Conservation (phyloP, 2,113 vertebrate genomes). For the Coturnix japonica region DNA sequence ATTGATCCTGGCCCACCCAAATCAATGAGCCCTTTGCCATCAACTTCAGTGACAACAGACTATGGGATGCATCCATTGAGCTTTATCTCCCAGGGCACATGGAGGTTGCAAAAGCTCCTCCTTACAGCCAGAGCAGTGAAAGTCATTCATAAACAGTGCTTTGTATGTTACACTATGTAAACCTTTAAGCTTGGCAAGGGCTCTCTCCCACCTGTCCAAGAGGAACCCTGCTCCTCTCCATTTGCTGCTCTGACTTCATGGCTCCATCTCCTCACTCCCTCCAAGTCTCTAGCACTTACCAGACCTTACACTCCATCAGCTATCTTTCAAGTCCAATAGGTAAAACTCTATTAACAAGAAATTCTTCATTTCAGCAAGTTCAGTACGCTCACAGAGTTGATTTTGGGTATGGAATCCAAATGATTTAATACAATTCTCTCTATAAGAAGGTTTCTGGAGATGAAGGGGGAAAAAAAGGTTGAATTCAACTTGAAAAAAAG, state of each 20-base stretch:
- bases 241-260: background rate
- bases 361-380: background rate
- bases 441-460: constrained; percentile 3
- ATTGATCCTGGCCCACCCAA: background rate
- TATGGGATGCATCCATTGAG: rapidly evolving
- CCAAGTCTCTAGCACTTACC: background rate
- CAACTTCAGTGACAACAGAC: background rate
- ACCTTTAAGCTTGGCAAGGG: background rate
- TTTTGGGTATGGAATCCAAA: background rate
- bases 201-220: background rate
- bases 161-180: rapidly evolving
- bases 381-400: background rate
- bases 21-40: background rate
- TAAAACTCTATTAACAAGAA: background rate
- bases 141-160: rapidly evolving
- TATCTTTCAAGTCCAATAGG: background rate
- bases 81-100: background rate
- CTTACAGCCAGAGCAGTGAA: background rate
- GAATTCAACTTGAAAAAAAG: constrained; percentile 30
- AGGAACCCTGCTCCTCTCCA: background rate
- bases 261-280: background rate
- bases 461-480: background rate
- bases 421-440: background rate
- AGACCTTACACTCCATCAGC: background rate
- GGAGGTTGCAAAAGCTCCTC: rapidly evolving